Conservation (phyloP, 2,888 invertebrate species). For the Zhuqinia jingwanae region DNA sequence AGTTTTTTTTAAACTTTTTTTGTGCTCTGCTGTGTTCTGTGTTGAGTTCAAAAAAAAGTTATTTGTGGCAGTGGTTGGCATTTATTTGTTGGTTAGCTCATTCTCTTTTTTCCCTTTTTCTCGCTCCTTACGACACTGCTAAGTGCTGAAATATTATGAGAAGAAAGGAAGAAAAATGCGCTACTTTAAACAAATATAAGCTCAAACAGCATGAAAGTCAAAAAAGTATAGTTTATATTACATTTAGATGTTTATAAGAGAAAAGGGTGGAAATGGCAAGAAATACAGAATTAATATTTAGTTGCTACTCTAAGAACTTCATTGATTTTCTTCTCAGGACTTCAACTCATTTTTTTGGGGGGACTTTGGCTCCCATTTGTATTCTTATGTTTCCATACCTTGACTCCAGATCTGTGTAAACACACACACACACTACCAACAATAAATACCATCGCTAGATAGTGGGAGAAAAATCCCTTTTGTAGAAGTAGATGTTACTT, state of each 20-base stretch:
- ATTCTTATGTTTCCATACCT: too few species aligned
- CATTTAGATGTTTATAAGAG: not conserved
- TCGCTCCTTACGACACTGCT: conserved; percentile 31
- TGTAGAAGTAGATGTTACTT: too few species aligned
- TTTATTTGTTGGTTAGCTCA: conserved; percentile 65
- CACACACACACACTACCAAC: too few species aligned
- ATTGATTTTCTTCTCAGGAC: conserved; percentile 65
- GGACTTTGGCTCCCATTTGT: conserved; percentile 34
- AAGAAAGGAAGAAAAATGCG: conserved; percentile 71
- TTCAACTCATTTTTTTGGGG: conserved; percentile 68
- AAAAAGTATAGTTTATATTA: not conserved
- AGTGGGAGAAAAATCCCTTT: too few species aligned
- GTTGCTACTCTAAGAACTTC: conserved; percentile 59
- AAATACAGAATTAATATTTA: conserved; percentile 43
- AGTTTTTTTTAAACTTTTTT: too few species aligned
- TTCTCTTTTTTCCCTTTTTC: conserved; percentile 6
- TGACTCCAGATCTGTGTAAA: too few species aligned
- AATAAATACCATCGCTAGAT: too few species aligned
- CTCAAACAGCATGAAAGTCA: conserved; percentile 38
- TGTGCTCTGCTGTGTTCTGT: not conserved
- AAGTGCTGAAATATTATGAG: conserved; percentile 73
- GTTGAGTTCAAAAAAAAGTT: too few species aligned
- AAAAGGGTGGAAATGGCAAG: conserved; percentile 45
- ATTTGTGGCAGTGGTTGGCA: conserved; percentile 43
- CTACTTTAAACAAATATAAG: conserved; percentile 68